These are phyloP conservation scores for Lontra canadensis DNA, from an alignment of 2,113 vertebrate species.

Conservation along the genomic window DNA sequence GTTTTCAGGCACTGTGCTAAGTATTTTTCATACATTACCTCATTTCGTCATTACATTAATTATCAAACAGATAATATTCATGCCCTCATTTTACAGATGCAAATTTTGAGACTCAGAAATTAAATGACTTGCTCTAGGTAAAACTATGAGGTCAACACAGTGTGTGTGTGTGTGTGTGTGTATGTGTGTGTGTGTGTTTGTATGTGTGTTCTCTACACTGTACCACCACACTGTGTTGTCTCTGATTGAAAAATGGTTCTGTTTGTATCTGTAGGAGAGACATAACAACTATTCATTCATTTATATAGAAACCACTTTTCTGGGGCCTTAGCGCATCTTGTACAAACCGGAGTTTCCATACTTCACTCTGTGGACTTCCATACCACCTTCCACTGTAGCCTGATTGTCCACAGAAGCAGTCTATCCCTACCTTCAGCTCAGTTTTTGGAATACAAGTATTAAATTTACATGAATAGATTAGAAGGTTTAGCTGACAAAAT, in stretches of 20 bases:
- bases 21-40: not conserved
- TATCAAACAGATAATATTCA: not conserved
- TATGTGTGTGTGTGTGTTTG: not conserved
- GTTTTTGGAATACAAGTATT: not conserved
- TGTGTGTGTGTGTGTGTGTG: not conserved
- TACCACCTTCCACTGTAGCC: not conserved
- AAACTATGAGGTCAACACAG: not conserved
- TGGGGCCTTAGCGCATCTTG: not conserved
- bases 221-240: not conserved
- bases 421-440: not conserved
- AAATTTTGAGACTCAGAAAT: not conserved
- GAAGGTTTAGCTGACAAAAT: not conserved
- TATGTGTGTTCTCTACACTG: not conserved
- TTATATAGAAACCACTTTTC: not conserved
- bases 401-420: not conserved
- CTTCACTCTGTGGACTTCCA: not conserved
- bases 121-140: not conserved
- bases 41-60: not conserved
- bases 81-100: not conserved
- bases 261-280: not conserved
- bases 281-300: not conserved
- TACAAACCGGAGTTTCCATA: not conserved
- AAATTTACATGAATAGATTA: not conserved
- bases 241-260: not conserved
- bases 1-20: not conserved